Percentiles rank a stretch among this genome's conserved stretches.
These are phyloP conservation scores for Amyelois transitella DNA, from an alignment of 1,140 invertebrate genomes.

Conservation along the genomic window DNA sequence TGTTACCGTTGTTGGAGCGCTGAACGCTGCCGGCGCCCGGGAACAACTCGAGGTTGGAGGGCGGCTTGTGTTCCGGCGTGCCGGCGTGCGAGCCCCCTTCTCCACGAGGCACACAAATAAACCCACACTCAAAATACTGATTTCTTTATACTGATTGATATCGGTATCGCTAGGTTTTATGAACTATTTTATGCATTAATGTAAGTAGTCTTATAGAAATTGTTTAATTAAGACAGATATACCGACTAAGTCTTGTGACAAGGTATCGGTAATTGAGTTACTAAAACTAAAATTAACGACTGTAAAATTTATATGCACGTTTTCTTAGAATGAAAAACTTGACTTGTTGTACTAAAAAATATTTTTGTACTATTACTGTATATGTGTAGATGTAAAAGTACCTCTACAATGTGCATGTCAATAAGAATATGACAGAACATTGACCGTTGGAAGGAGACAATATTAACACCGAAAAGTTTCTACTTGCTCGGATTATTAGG, in stretches of 20 bases:
- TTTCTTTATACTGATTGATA: neutral
- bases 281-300: no score
- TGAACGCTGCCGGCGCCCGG: constrained; percentile 75
- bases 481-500: constrained; percentile 5
- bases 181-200: no score
- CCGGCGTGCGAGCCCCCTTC: constrained; percentile 82
- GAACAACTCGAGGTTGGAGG: constrained; percentile 83
- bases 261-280: no score
- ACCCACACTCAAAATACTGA: constrained; percentile 31
- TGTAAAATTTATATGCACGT: no score
- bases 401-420: constrained; percentile 4
- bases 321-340: no score
- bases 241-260: no score
- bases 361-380: neutral
- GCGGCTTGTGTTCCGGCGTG: constrained; percentile 81
- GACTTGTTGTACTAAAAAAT: no score
- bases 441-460: constrained; percentile 15
- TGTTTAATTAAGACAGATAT: no score
- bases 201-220: no score
- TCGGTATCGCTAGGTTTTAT: no score
- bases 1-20: constrained; percentile 83
- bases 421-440: neutral
- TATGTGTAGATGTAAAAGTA: neutral
- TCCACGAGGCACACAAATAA: constrained; percentile 51
- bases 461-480: constrained; percentile 8